Conservation (phyloP, 2,888 invertebrate genomes). For the Sicus ferrugineus region DNA sequence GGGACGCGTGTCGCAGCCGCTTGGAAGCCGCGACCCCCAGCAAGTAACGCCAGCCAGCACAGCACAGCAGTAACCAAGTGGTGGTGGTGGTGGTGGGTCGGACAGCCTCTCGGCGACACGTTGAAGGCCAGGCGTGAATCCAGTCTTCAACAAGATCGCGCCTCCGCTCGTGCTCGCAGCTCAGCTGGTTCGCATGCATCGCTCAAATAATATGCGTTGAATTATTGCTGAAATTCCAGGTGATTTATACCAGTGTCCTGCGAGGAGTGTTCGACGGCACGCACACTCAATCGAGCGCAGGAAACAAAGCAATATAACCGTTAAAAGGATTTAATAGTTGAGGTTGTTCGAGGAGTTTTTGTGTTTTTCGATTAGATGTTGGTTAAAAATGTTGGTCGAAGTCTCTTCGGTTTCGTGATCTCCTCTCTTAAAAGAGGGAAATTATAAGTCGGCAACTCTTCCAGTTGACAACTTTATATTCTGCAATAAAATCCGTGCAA, state of each 20-base stretch:
- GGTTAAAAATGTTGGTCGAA: neutral
- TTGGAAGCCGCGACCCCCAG: slow-evolving; percentile 35
- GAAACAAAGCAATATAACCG: too few relatives aligned
- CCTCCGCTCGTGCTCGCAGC: slow-evolving; percentile 41
- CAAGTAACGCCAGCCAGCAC: slow-evolving; percentile 36
- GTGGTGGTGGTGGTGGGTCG: neutral
- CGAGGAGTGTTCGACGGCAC: slow-evolving; percentile 13
- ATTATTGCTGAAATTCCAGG: slow-evolving; percentile 55
- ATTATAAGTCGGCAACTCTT: too few relatives aligned
- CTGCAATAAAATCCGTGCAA: neutral
- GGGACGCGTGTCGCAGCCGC: slow-evolving; percentile 22
- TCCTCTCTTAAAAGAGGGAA: too few relatives aligned
- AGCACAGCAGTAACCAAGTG: slow-evolving; percentile 13
- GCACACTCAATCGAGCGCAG: slow-evolving; percentile 7
- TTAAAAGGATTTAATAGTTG: too few relatives aligned
- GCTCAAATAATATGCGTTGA: slow-evolving; percentile 42
- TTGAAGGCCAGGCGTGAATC: slow-evolving; percentile 55
- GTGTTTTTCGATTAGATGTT: too few relatives aligned
- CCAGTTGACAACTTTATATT: slow-evolving; percentile 13
- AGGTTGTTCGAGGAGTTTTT: neutral
- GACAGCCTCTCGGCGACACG: slow-evolving; percentile 43
- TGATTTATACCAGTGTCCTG: slow-evolving; percentile 50
- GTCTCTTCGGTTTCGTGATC: neutral
- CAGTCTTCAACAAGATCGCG: slow-evolving; percentile 59
- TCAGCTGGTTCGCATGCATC: slow-evolving; percentile 19